These are phyloP conservation scores for Pantelozetes paolii DNA, from an alignment of 2,888 invertebrate genomes.

Conservation along the genomic window DNA sequence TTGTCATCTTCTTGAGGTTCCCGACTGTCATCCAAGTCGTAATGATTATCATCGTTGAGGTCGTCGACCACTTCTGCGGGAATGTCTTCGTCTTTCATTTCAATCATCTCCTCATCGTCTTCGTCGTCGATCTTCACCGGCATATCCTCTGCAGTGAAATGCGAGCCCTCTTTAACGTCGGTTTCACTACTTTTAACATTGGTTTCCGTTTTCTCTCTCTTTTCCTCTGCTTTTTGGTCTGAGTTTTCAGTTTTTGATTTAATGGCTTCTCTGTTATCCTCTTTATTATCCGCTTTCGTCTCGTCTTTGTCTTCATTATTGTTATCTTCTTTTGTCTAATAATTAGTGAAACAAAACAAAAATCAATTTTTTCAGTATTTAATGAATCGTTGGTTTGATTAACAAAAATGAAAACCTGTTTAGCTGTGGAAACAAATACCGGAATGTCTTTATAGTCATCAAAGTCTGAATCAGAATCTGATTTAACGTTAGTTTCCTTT, in stretches of 20 bases:
- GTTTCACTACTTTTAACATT: neutral
- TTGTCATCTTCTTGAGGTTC: slow-evolving; percentile 28
- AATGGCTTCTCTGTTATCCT: neutral
- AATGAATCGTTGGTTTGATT: neutral
- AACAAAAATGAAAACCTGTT: neutral
- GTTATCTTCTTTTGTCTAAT: slow-evolving; percentile 7
- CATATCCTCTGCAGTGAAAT: slow-evolving; percentile 25
- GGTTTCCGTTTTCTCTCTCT: neutral
- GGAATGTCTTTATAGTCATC: slow-evolving; percentile 22
- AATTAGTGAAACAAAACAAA: neutral
- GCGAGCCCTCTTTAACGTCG: neutral
- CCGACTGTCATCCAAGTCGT: neutral
- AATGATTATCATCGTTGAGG: slow-evolving; percentile 9
- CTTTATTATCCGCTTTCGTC: neutral
- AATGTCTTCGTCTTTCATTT: slow-evolving; percentile 26
- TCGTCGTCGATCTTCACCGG: slow-evolving; percentile 21
- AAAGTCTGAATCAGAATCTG: neutral
- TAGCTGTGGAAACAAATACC: neutral
- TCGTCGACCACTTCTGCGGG: slow-evolving; percentile 9
- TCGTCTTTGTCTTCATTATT: no score
- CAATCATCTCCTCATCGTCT: slow-evolving; percentile 27
- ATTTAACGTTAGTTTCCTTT: neutral
- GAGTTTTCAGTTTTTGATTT: neutral
- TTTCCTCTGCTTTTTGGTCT: slow-evolving; percentile 6
- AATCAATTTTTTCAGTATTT: neutral